A percentile compares a stretch with the other conserved stretches of the same genome.
phyloP scores from a whole-genome alignment of 2,797 vertebrate species.

The Pseudochirops corinnae region DNA sequence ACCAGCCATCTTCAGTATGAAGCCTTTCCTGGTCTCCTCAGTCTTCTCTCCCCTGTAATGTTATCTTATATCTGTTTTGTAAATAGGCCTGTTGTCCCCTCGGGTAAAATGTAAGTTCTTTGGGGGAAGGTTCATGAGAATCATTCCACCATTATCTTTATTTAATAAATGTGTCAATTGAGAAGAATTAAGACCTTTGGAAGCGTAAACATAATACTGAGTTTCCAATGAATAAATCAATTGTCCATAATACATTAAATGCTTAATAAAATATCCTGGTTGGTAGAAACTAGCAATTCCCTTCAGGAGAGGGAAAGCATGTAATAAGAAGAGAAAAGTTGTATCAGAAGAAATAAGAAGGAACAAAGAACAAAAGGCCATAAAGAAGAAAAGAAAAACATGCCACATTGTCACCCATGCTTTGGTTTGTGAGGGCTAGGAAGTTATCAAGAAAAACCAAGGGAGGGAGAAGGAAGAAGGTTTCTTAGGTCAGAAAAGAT shows the following conservation, averaged over 20 bases:
- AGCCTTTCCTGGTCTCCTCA: background rate
- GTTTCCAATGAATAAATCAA: slow-evolving; percentile 5
- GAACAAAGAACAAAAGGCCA: background rate
- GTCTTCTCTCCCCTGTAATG: background rate
- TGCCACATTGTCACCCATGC: background rate
- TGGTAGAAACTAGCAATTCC: slow-evolving; percentile 2
- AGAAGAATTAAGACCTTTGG: background rate
- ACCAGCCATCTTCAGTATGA: background rate
- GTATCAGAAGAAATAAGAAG: background rate
- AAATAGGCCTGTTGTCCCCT: background rate
- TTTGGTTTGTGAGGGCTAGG: background rate
- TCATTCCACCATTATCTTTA: background rate
- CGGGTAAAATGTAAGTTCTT: background rate
- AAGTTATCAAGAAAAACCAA: background rate
- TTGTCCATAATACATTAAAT: background rate
- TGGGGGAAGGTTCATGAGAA: background rate
- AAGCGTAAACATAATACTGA: background rate
- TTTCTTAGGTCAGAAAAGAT: slow-evolving; percentile 24
- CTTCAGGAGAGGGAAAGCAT: background rate
- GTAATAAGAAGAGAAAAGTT: background rate
- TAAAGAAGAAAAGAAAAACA: background rate
- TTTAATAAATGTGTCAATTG: background rate
- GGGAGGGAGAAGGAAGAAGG: background rate
- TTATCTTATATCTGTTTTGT: background rate
- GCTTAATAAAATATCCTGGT: background rate